Base-by-base conservation (phyloP, 1,140 invertebrate species). In the Ostrea edulis region DNA sequence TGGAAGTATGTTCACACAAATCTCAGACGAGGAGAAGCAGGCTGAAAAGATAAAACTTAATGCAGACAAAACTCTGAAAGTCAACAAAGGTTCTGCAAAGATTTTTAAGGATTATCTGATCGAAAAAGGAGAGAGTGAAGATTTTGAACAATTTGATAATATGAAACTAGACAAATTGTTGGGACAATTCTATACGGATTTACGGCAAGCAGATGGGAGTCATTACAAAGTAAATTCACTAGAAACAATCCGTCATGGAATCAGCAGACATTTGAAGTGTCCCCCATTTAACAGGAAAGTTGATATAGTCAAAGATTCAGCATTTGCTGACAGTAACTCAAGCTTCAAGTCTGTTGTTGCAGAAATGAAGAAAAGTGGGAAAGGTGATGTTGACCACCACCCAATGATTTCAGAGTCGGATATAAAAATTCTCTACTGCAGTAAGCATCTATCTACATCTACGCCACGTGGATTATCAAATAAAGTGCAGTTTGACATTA, bases 401-500 rank as follows among this genome's bases (percentile, higher is more conserved):
- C 86, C 71, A 12, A 58, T 82, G 14, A 89, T 88, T 12, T 83
- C 53, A 14, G 84, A 87, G 29, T 25, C 53, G 20, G 86, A 89
- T 29, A 29, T 65, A 29, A 68, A 71, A 3, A 44, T 54, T 29
- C 44, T 87, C 25, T 89, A 86, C 44, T 55, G 12, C 8, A 82
- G 65, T 9, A 58, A 62, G 0, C 25, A 90, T 71, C 29, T 53
- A 8, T 62, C 35, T 12, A 81, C 44, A 82, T 54, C 85, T 14
- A 87, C 84, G 51, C 87, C 87, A 1, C 9, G 5, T 0, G 89
- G 87, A 25, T 68, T 90, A 0, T 81, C 44, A 14, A 90, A 86
- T n/a, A 90, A 90, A 65, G 89, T 90, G 8, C 89, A 90, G 62
- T 90, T 88, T 90, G 89, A 90, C 29, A 84, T 90, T n/a, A 17